Percentiles rank a stretch among this genome's conserved stretches.
Evolutionary conservation across 1,140 invertebrate species (phyloP).

Genomic region (Ips nitidus): DNA sequence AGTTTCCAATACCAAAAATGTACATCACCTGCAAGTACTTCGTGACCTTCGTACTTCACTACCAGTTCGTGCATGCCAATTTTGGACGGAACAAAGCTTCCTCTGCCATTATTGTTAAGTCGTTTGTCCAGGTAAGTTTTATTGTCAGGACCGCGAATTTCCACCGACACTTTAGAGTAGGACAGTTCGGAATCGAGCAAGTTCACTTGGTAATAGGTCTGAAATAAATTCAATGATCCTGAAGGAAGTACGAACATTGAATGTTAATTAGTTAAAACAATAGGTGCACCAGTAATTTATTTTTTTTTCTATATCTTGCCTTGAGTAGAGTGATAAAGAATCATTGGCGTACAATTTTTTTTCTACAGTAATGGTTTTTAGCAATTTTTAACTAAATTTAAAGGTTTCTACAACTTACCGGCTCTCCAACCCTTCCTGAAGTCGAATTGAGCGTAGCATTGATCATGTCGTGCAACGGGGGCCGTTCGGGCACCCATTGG

Average conservation of each 20-base stretch:
- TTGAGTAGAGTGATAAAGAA: constrained; percentile 3
- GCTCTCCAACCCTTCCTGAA: constrained; percentile 79
- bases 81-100: constrained; percentile 84
- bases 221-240: constrained; percentile 38
- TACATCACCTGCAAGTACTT: constrained; percentile 32
- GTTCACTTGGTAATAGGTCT: constrained; percentile 82
- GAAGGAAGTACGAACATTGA: constrained; percentile 32
- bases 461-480: constrained; percentile 76
- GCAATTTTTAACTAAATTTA: too few relatives aligned
- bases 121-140: constrained; percentile 70
- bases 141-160: constrained; percentile 60
- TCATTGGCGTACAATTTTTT: neutral
- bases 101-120: constrained; percentile 69
- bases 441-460: constrained; percentile 75
- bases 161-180: constrained; percentile 74
- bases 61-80: constrained; percentile 88
- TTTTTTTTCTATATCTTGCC: constrained; percentile 18
- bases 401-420: constrained; percentile 59
- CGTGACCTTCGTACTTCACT: constrained; percentile 63
- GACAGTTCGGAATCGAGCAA: constrained; percentile 77
- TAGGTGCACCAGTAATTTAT: constrained; percentile 5
- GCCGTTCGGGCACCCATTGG: constrained; percentile 82
- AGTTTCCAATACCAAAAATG: too few relatives aligned
- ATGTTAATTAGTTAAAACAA: constrained; percentile 30
- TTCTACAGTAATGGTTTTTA: too few relatives aligned